Conservation (phyloP, 64 coral and sea anemone species). For the Stylophora pistillata region DNA sequence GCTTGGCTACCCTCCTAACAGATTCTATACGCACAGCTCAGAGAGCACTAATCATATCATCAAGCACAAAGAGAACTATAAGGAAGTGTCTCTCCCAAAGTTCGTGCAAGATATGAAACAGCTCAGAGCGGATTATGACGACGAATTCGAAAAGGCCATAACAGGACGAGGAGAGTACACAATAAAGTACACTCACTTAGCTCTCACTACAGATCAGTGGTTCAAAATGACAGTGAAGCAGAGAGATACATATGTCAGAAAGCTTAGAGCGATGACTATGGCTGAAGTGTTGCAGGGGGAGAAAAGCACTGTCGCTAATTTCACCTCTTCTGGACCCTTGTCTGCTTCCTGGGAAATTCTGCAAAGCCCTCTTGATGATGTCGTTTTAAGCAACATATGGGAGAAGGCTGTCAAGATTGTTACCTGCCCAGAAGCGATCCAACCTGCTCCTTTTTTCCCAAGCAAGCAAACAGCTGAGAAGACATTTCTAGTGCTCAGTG, state of each 20-base stretch:
- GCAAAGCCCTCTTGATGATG: too few species aligned
- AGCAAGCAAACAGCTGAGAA: constrained; percentile 16
- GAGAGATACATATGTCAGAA: too few species aligned
- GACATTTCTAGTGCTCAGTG: constrained; percentile 68
- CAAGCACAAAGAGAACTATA: constrained; percentile 62
- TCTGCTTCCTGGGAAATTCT: too few species aligned
- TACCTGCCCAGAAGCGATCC: constrained; percentile 42
- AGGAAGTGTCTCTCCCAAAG: constrained; percentile 58
- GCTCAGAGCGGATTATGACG: constrained; percentile 51
- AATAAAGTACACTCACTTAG: constrained; percentile 49
- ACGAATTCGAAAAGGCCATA: constrained; percentile 61
- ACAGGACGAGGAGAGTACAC: constrained; percentile 63
- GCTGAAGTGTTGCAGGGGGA: too few species aligned
- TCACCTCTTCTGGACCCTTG: too few species aligned
- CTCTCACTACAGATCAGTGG: constrained; percentile 59
- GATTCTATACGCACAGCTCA: constrained; percentile 64
- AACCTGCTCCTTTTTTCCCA: constrained; percentile 56
- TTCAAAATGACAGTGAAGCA: constrained; percentile 62
- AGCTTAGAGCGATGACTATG: too few species aligned
- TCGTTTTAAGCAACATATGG: too few species aligned
- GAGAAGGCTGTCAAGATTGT: constrained; percentile 67
- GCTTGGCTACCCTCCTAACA: constrained; percentile 41
- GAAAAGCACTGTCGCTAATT: too few species aligned
- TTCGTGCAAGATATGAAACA: constrained; percentile 61
- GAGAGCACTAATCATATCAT: constrained; percentile 64